phyloP scores from a whole-genome alignment of 2,113 vertebrate species.

The Formicarius rufipectus region DNA sequence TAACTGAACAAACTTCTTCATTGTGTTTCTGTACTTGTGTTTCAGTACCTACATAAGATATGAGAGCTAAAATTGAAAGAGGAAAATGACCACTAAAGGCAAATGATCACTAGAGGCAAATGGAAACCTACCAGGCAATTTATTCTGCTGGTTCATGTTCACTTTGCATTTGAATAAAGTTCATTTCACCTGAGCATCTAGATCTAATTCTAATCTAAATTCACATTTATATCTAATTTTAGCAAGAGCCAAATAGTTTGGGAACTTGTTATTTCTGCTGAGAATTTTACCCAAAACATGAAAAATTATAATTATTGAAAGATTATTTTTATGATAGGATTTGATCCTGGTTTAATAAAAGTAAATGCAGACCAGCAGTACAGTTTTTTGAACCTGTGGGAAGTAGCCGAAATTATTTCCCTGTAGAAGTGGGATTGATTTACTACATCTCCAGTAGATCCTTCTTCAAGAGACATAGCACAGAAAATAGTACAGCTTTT shows the following conservation, averaged over 20 bases:
- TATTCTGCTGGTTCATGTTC: neutral
- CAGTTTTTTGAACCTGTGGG: neutral
- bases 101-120: neutral
- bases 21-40: neutral
- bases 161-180: conserved; percentile 35
- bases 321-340: neutral
- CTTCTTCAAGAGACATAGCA: neutral
- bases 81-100: neutral
- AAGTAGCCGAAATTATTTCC: neutral
- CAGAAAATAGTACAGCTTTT: neutral
- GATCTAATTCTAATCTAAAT: neutral
- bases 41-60: neutral
- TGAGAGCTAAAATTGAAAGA: neutral
- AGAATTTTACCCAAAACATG: conserved; percentile 23
- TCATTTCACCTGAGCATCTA: conserved; percentile 27
- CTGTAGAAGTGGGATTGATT: neutral
- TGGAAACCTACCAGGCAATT: neutral
- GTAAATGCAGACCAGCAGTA: neutral
- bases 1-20: neutral
- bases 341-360: neutral
- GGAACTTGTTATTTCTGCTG: neutral
- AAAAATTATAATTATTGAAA: neutral
- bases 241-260: neutral
- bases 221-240: conserved; percentile 34
- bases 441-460: neutral